These are phyloP conservation scores for Danaus chrysippus DNA, from an alignment of 2,888 invertebrate species.

Conservation along the genomic window DNA sequence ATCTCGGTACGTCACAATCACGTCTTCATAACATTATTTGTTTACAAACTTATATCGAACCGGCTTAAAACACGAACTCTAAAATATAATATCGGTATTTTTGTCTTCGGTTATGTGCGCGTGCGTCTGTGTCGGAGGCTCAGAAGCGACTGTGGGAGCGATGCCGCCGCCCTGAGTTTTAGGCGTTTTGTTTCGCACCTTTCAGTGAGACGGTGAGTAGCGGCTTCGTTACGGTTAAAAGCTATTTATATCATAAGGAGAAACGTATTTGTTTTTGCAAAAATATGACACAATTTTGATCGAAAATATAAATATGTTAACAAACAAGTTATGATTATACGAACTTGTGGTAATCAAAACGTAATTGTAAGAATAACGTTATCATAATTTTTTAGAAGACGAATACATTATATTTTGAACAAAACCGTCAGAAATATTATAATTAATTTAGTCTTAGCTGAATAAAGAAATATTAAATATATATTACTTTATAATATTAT, in stretches of 20 bases:
- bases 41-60: slow-evolving; percentile 45
- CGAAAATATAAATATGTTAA: slow-evolving; percentile 45
- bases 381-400: no score
- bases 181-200: slow-evolving; percentile 64
- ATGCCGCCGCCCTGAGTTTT: slow-evolving; percentile 45
- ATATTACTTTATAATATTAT: no score
- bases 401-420: no score
- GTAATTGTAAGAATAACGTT: slow-evolving; percentile 12
- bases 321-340: slow-evolving; percentile 29
- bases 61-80: slow-evolving; percentile 40
- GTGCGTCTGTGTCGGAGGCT: slow-evolving; percentile 55
- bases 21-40: slow-evolving; percentile 69
- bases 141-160: slow-evolving; percentile 57
- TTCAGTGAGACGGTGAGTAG: slow-evolving; percentile 71
- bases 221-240: slow-evolving; percentile 73
- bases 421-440: no score
- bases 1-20: slow-evolving; percentile 58
- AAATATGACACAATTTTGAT: slow-evolving; percentile 68
- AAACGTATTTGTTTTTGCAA: slow-evolving; percentile 66
- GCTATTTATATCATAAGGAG: slow-evolving; percentile 73
- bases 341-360: slow-evolving; percentile 15
- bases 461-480: no score
- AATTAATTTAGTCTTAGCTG: no score
- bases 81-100: slow-evolving; percentile 40
- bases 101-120: slow-evolving; percentile 49